Conservation (phyloP, 2,797 vertebrate genomes). For the Morus bassanus region DNA sequence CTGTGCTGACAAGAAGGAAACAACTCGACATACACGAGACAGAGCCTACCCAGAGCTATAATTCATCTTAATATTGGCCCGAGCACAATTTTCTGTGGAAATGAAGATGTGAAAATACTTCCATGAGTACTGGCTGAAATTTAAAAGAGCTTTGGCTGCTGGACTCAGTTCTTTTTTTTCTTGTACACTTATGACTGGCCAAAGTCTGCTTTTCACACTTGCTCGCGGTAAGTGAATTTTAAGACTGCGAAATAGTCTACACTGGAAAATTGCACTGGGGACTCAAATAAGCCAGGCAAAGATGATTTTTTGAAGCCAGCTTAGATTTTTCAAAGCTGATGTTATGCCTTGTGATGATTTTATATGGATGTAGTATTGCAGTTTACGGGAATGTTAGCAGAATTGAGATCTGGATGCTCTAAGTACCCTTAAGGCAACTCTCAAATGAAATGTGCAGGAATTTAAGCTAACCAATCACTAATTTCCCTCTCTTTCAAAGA, state of each 20-base stretch:
- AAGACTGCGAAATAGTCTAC: neutral
- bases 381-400: neutral
- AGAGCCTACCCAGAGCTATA: neutral
- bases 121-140: neutral
- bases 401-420: neutral
- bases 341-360: neutral
- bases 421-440: neutral
- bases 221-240: neutral
- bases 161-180: neutral
- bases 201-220: neutral
- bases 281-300: neutral
- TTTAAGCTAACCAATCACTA: neutral
- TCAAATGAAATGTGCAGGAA: neutral
- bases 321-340: neutral
- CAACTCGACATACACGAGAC: accelerated
- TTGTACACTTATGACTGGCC: neutral
- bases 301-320: neutral
- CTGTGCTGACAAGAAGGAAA: neutral
- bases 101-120: neutral
- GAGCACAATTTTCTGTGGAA: neutral
- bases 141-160: neutral
- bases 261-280: neutral
- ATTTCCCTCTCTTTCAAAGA: neutral
- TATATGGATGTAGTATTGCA: neutral
- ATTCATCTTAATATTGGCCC: neutral